These are phyloP conservation scores for Quiscalus mexicanus DNA, from an alignment of 2,113 vertebrate species.

Conservation along the genomic window DNA sequence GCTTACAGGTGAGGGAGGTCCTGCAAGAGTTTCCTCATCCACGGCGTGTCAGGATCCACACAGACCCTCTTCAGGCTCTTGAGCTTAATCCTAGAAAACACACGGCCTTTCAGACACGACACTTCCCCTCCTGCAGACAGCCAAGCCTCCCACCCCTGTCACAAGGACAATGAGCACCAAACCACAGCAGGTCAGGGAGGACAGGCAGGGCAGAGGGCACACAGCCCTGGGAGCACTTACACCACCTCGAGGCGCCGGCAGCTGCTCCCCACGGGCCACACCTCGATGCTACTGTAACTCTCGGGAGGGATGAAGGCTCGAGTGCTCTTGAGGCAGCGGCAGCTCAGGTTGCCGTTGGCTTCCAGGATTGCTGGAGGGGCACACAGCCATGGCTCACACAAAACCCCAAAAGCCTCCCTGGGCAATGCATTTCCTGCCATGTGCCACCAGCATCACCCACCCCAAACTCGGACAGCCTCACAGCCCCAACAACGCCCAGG, in stretches of 20 bases:
- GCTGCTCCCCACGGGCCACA: slow-evolving; percentile 44
- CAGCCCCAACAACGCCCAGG: fast-evolving
- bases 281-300: neutral
- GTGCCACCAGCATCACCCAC: neutral
- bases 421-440: fast-evolving
- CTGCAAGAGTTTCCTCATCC: slow-evolving; percentile 12
- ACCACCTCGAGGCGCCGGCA: slow-evolving; percentile 49
- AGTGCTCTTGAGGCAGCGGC: slow-evolving; percentile 49
- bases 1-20: slow-evolving; percentile 15
- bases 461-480: fast-evolving
- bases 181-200: fast-evolving
- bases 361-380: slow-evolving; percentile 23
- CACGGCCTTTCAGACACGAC: fast-evolving
- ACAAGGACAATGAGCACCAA: fast-evolving
- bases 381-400: fast-evolving
- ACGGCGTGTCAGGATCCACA: neutral
- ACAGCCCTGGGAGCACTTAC: neutral
- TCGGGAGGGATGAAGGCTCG: neutral
- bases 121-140: neutral
- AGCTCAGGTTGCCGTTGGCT: slow-evolving; percentile 40
- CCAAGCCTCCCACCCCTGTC: neutral
- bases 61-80: slow-evolving; percentile 23
- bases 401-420: fast-evolving
- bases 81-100: slow-evolving; percentile 35
- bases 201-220: fast-evolving